Evolutionary conservation across 2,797 vertebrate genomes (phyloP).

Genomic region (Paratrypauchen microcephalus): DNA sequence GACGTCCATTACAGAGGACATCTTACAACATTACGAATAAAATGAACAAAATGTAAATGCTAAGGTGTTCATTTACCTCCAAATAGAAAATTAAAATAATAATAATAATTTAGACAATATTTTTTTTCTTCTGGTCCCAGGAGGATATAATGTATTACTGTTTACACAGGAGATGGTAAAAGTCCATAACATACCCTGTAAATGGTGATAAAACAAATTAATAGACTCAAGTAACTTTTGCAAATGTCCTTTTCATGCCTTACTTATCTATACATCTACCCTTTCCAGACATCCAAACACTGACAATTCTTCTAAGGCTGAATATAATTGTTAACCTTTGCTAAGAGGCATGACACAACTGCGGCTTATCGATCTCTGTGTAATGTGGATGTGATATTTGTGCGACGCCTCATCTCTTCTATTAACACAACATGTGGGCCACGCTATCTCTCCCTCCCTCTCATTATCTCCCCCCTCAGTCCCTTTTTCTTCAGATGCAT

Average conservation of each 20-base stretch:
- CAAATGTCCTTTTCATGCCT: slow-evolving; percentile 33
- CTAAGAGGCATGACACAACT: slow-evolving; percentile 47
- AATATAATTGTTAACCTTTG: slow-evolving; percentile 63
- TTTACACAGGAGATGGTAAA: not conserved
- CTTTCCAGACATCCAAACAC: slow-evolving; percentile 50
- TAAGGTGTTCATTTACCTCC: too few species aligned
- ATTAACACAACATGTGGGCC: slow-evolving; percentile 64
- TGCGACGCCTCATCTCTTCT: slow-evolving; percentile 49
- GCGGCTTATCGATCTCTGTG: slow-evolving; percentile 61
- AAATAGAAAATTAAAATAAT: too few species aligned
- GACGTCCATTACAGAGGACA: too few species aligned
- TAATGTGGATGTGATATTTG: slow-evolving; percentile 70
- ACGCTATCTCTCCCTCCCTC: slow-evolving; percentile 36
- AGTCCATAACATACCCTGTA: not conserved
- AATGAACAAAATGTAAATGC: too few species aligned
- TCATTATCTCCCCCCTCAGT: slow-evolving; percentile 11
- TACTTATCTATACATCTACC: slow-evolving; percentile 60
- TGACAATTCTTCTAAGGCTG: slow-evolving; percentile 50
- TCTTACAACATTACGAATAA: too few species aligned
- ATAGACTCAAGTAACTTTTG: not conserved
- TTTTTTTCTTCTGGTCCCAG: too few species aligned
- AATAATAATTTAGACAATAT: too few species aligned
- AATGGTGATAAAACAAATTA: not conserved
- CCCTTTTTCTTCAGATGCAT: slow-evolving; percentile 68
- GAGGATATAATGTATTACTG: not conserved